Evolutionary conservation across 2,797 vertebrate species (phyloP), one percentile per base, ranked within the genome.

Genomic region (Capromys pilorides): DNA sequence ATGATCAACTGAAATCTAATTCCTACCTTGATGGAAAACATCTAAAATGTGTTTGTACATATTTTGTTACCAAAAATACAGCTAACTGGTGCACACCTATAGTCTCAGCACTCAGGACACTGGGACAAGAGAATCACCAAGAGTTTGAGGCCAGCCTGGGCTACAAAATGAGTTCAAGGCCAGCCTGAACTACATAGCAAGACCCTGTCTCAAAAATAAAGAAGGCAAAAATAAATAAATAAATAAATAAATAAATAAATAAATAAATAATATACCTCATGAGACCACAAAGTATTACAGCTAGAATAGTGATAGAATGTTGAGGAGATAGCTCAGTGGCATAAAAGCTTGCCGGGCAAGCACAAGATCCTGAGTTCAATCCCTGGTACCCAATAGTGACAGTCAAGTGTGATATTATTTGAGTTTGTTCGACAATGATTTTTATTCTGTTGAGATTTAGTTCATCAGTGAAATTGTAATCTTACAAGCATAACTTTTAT

Each of bases 1-100:
- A 73, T 92, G 90, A 62, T 64, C 96, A 82, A 79, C 9, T 7
- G 10, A 93, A 91, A 2, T 75, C 14, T 93, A 94, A 88, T 59
- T 69, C 54, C 22, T 31, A 77, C 28, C 18, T 71, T 18, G 26
- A 26, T 0, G 24, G 28, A 84, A 88, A 88, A 81, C 2, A 14
- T 51, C 49, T 78, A 73, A 19, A 80, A 62, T 54, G 14, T 51
- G 13, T 73, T 28, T 91, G 45, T 21, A 3, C 3, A 81, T 24
- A 49, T 28, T 79, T 88, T 94, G 33, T 14, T 78, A 92, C 75
- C 88, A 86, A 75, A 93, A 93, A 69, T 51, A 59, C 2, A 33
- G 11, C 6, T 5, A 14, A 54, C 51, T 54, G 51, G 13, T 54
- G 51, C 13, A 54, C 51, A 54, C 12, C 51, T 54, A 12, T 16